A percentile compares a stretch with the other conserved stretches of the same genome.
phyloP scores from a whole-genome alignment of 2,888 invertebrate genomes.

The Conistra vaccinii region DNA sequence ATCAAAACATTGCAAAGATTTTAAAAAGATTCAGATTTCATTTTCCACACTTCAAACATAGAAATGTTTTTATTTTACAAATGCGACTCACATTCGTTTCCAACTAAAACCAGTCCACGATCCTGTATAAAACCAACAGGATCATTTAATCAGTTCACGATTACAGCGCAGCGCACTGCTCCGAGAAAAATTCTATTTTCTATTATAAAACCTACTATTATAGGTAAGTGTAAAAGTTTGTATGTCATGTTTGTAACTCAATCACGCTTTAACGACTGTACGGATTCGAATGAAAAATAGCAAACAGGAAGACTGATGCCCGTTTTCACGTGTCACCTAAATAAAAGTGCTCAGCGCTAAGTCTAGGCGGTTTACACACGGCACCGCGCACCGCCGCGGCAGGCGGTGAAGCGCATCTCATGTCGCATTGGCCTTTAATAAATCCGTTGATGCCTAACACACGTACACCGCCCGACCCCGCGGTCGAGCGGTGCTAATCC shows the following conservation, averaged over 20 bases:
- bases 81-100: constrained; percentile 24
- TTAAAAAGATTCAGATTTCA: too few relatives aligned
- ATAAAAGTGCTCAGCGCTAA: too few relatives aligned
- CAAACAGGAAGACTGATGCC: neutral
- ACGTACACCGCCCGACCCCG: too few relatives aligned
- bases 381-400: too few relatives aligned
- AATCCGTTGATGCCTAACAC: too few relatives aligned
- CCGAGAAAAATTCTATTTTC: neutral
- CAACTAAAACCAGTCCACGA: constrained; percentile 3
- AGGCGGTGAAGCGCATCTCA: too few relatives aligned
- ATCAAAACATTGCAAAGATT: neutral
- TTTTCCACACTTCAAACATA: constrained; percentile 2
- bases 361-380: too few relatives aligned
- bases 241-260: neutral
- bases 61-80: constrained; percentile 11
- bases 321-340: too few relatives aligned
- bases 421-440: too few relatives aligned
- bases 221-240: neutral
- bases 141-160: constrained; percentile 41
- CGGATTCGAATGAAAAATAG: neutral
- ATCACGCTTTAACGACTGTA: neutral
- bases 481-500: too few relatives aligned
- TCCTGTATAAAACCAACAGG: constrained; percentile 15
- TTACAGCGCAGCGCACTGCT: neutral
- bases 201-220: neutral